These are phyloP conservation scores for Argopecten irradians DNA, from an alignment of 1,140 invertebrate species.

Conservation along the genomic window DNA sequence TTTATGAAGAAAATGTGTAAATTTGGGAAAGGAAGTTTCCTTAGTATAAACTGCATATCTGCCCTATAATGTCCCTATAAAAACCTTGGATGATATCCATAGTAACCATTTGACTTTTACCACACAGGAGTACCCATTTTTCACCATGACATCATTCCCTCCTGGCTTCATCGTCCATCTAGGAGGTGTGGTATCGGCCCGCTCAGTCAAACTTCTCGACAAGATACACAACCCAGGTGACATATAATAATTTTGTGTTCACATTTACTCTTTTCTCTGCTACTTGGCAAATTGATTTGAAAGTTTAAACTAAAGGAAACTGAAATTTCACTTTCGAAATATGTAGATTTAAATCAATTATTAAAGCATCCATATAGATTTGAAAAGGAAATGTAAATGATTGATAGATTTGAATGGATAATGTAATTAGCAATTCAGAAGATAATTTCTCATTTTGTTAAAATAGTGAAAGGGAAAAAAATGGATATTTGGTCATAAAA, in stretches of 20 bases:
- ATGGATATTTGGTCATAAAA: too few relatives aligned
- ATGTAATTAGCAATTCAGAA: too few relatives aligned
- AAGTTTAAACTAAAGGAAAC: neutral
- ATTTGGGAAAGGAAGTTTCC: too few relatives aligned
- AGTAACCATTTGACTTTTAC: neutral
- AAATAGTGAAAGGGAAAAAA: too few relatives aligned
- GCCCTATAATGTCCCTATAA: too few relatives aligned
- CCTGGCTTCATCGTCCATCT: slow-evolving; percentile 91
- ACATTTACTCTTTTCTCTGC: neutral
- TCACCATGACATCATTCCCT: slow-evolving; percentile 94
- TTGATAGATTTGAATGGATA: too few relatives aligned
- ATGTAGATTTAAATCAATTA: too few relatives aligned
- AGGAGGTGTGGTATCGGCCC: slow-evolving; percentile 85
- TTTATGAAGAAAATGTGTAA: too few relatives aligned
- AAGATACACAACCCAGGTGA: slow-evolving; percentile 81
- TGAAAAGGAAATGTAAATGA: too few relatives aligned
- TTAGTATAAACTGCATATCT: too few relatives aligned
- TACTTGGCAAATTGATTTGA: neutral
- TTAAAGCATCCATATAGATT: too few relatives aligned
- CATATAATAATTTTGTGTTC: neutral
- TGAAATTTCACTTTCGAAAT: neutral
- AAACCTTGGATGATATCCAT: neutral
- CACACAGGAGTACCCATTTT: slow-evolving; percentile 93
- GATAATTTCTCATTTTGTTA: too few relatives aligned
- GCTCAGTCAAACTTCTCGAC: slow-evolving; percentile 92